Conservation (phyloP, 2,797 vertebrate genomes). For the Gambusia yucatana region DNA sequence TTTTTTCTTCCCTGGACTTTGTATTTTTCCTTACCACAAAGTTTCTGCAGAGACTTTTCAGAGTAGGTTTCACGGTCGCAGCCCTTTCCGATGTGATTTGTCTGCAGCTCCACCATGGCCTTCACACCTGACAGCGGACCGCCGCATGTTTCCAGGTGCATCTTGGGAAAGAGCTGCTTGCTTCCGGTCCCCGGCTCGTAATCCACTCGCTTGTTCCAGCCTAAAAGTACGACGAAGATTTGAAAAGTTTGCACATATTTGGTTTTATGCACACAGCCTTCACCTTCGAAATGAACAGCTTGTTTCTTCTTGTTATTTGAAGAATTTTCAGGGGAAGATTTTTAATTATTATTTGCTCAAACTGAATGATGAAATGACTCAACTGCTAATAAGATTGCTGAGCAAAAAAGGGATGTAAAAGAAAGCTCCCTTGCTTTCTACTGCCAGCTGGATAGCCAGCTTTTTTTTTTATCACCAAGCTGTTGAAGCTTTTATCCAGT, state of each 20-base stretch:
- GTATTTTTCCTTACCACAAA: constrained; percentile 86
- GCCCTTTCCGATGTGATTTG: constrained; percentile 91
- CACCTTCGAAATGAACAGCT: neutral
- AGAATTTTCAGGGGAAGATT: neutral
- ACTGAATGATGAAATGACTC: neutral
- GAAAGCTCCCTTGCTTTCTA: constrained; percentile 10
- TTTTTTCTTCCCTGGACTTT: neutral
- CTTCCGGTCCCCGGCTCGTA: constrained; percentile 94
- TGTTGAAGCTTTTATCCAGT: constrained; percentile 22
- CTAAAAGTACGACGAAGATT: constrained; percentile 66
- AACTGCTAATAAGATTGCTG: constrained; percentile 6
- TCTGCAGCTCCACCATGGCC: constrained; percentile 90
- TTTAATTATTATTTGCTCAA: neutral
- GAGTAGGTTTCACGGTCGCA: constrained; percentile 95
- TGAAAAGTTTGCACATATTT: neutral
- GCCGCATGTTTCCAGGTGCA: constrained; percentile 92
- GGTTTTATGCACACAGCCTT: neutral
- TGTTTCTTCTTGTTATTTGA: neutral
- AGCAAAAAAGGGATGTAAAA: neutral
- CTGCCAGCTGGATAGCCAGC: constrained; percentile 19
- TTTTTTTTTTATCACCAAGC: constrained; percentile 29
- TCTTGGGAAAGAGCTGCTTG: constrained; percentile 89
- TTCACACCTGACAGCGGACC: constrained; percentile 90
- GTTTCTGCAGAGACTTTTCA: constrained; percentile 92
- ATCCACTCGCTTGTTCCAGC: constrained; percentile 92